phyloP scores from a whole-genome alignment of 2,113 vertebrate species.

The Macaca mulatta region DNA sequence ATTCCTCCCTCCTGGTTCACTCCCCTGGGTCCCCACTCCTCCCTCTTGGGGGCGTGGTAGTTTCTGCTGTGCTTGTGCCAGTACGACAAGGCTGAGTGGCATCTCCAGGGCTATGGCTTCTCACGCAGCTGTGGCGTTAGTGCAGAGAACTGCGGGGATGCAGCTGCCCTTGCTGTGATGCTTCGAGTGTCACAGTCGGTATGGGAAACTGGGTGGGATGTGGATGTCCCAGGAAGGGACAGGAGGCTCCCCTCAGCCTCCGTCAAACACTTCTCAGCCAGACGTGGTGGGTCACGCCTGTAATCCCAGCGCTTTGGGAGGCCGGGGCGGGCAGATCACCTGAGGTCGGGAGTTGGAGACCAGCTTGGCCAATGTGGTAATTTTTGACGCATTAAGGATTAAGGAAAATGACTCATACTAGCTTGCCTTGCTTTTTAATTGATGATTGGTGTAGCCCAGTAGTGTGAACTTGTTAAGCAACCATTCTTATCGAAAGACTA shows the following conservation, averaged over 20 bases:
- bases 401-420: neutral
- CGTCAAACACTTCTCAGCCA: neutral
- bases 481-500: neutral
- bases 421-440: neutral
- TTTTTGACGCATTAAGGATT: neutral
- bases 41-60: neutral
- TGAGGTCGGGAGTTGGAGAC: no score
- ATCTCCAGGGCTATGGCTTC: neutral
- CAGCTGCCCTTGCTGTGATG: no score
- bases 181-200: no score
- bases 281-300: rapidly evolving
- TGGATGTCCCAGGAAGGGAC: no score
- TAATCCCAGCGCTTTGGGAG: no score
- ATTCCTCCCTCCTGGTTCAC: no score
- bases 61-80: neutral
- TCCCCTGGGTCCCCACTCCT: no score
- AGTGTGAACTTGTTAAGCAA: neutral
- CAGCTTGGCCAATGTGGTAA: no score
- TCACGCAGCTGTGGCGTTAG: neutral
- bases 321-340: rapidly evolving
- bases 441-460: neutral
- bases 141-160: neutral
- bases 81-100: no score
- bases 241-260: neutral
- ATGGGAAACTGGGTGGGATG: no score